A percentile compares a stretch with the other conserved stretches of the same genome.
phyloP scores from a whole-genome alignment of 2,888 invertebrate species.

The Invenusta paracnida region DNA sequence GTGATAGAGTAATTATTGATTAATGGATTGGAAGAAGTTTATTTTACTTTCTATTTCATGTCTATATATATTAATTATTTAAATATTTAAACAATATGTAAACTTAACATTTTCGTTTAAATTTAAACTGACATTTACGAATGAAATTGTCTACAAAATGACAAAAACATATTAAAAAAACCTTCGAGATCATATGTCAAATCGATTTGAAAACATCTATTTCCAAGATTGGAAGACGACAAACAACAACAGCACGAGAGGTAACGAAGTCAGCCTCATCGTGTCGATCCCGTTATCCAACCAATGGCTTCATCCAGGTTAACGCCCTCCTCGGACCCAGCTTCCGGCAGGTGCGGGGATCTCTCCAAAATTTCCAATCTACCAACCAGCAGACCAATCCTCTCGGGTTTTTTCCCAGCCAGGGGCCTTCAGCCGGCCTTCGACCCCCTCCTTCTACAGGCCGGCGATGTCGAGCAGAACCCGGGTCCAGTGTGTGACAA shows the following conservation, averaged over 20 bases:
- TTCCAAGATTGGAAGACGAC: too few species aligned
- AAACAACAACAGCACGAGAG: neutral
- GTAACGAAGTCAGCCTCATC: neutral
- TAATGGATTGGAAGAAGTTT: too few species aligned
- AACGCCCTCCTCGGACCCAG: neutral
- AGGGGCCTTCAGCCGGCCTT: neutral
- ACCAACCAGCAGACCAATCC: neutral
- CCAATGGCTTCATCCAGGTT: neutral
- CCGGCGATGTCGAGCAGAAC: neutral
- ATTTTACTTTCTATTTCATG: too few species aligned
- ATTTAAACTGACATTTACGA: too few species aligned
- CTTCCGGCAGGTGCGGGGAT: neutral
- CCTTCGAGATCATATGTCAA: too few species aligned
- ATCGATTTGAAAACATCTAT: too few species aligned
- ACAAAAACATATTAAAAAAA: too few species aligned
- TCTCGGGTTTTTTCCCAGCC: neutral
- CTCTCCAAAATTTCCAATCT: neutral
- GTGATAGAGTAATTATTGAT: too few species aligned
- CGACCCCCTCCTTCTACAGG: neutral
- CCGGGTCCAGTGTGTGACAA: neutral
- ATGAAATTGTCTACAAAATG: too few species aligned
- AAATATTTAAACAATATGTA: too few species aligned
- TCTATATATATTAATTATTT: too few species aligned
- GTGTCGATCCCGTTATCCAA: neutral
- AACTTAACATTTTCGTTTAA: too few species aligned